Conservation (phyloP, 2,888 invertebrate genomes). For the Neria commutata region DNA sequence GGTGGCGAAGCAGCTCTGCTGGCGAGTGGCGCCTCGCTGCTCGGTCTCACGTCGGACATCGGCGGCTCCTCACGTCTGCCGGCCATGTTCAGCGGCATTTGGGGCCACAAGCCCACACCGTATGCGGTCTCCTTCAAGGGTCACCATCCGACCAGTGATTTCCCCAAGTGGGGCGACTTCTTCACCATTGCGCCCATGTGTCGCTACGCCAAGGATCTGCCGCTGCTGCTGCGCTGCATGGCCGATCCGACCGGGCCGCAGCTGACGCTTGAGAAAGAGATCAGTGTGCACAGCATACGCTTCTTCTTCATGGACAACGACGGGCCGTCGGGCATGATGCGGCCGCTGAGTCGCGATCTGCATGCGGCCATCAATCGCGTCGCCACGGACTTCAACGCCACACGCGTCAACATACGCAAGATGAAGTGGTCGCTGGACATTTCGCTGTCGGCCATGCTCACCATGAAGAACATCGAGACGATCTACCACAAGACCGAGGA, state of each 20-base stretch:
- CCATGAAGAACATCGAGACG: slow-evolving; percentile 69
- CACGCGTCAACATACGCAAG: slow-evolving; percentile 68
- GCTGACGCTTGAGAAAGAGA: slow-evolving; percentile 63
- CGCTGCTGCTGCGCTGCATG: slow-evolving; percentile 75
- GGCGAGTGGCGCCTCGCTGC: slow-evolving; percentile 78
- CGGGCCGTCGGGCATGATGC: slow-evolving; percentile 69
- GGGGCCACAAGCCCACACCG: slow-evolving; percentile 89
- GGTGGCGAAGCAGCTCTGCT: slow-evolving; percentile 84
- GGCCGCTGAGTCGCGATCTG: slow-evolving; percentile 57
- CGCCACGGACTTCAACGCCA: slow-evolving; percentile 60
- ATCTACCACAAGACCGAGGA: slow-evolving; percentile 71
- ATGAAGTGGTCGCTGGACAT: slow-evolving; percentile 72
- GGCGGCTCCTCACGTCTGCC: slow-evolving; percentile 89
- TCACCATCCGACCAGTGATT: slow-evolving; percentile 70
- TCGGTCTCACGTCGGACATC: slow-evolving; percentile 87
- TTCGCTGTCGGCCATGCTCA: slow-evolving; percentile 66
- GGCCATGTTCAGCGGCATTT: slow-evolving; percentile 88
- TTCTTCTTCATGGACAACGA: slow-evolving; percentile 84
- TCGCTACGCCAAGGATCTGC: slow-evolving; percentile 84
- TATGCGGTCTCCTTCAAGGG: slow-evolving; percentile 71
- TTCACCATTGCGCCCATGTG: slow-evolving; percentile 86
- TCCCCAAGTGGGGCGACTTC: slow-evolving; percentile 70
- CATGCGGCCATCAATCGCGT: slow-evolving; percentile 60
- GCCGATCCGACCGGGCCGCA: slow-evolving; percentile 64
- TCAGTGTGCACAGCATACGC: slow-evolving; percentile 68